A percentile compares a stretch with the other conserved stretches of the same genome.
Conservation (phyloP, 2,888 invertebrate genomes). For the Smittia aterrima region DNA sequence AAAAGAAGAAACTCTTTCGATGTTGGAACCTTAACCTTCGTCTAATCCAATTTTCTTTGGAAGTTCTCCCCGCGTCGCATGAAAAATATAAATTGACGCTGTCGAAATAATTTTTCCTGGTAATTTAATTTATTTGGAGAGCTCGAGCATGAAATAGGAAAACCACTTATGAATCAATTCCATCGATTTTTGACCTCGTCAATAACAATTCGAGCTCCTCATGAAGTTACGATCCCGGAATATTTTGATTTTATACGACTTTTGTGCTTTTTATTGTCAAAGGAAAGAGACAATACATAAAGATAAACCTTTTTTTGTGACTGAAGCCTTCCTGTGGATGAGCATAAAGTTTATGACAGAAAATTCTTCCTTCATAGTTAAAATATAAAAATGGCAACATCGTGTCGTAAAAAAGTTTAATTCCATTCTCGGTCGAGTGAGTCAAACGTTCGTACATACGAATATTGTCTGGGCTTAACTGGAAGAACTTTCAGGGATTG, state of each 20-base stretch:
- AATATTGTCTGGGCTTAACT: no score
- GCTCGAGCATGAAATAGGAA: constrained; percentile 33
- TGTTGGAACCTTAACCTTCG: neutral
- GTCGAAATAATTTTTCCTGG: neutral
- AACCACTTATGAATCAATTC: constrained; percentile 37
- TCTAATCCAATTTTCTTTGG: neutral
- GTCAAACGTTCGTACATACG: no score
- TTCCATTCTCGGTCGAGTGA: no score
- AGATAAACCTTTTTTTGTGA: neutral
- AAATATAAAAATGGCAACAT: neutral
- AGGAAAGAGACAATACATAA: neutral
- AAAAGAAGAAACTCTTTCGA: neutral
- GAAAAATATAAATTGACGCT: neutral
- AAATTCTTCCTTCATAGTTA: neutral
- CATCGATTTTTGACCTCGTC: constrained; percentile 3
- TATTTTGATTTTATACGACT: constrained; percentile 16
- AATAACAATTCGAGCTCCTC: neutral
- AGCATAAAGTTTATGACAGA: neutral
- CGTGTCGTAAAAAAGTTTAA: neutral
- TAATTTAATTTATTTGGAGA: constrained; percentile 36
- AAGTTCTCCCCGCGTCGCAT: neutral
- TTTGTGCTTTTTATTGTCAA: neutral
- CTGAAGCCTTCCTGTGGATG: neutral
- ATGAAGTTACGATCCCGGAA: neutral
- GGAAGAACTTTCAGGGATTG: no score